phyloP scores from a whole-genome alignment of 2,797 vertebrate genomes.

The Threskiornis aethiopicus region DNA sequence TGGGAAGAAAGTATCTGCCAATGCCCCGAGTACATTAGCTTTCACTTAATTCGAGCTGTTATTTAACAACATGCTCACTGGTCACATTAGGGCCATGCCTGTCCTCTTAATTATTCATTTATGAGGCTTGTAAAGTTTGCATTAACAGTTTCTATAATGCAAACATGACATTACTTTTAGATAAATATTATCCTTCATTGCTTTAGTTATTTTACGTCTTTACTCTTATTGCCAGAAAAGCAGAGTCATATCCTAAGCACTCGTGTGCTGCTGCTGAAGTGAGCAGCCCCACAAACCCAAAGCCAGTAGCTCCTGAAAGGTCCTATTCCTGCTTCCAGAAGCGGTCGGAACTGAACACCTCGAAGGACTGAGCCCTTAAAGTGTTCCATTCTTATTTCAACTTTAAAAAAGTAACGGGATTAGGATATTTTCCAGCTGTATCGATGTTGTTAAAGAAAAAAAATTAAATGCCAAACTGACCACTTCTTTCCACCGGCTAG shows the following conservation, averaged over 20 bases:
- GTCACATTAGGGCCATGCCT: neutral
- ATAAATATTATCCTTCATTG: neutral
- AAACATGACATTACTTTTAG: neutral
- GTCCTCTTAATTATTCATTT: neutral
- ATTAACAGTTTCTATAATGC: neutral
- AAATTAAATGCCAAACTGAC: neutral
- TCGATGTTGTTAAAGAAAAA: no score
- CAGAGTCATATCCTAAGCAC: neutral
- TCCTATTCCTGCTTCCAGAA: neutral
- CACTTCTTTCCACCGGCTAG: neutral
- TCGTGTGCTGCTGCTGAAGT: neutral
- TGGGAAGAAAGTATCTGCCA: neutral
- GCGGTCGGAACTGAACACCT: neutral
- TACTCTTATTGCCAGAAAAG: neutral
- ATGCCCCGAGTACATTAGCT: neutral
- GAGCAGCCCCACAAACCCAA: neutral
- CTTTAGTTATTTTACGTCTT: neutral
- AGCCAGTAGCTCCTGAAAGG: neutral
- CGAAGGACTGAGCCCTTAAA: neutral
- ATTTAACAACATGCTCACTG: neutral
- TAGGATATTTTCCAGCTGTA: neutral
- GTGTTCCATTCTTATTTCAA: neutral
- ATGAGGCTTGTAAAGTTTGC: neutral
- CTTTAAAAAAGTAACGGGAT: neutral
- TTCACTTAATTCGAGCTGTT: neutral